Base-by-base conservation (phyloP, 2,797 vertebrate species). In the Psittacula echo region DNA sequence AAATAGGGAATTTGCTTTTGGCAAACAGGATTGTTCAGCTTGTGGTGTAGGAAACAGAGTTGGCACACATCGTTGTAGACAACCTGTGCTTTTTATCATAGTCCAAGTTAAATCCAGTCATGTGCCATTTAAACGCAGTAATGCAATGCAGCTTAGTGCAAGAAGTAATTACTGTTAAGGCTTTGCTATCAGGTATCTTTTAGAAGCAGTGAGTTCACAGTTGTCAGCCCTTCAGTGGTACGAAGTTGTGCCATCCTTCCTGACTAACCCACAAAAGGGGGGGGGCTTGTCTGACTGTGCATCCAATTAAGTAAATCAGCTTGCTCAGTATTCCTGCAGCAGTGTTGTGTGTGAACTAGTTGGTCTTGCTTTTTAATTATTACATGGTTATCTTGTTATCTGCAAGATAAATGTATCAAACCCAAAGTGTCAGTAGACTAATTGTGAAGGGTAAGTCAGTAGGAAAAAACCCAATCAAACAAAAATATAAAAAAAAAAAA, bases 1-100 rank as follows among this genome's bases (percentile, higher is more conserved):
- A 61, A 53, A 70, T 14, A 88, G 27, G 14, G 14, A 74, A 12
- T 44, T 94, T 85, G 45, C 71, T 90, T 94, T 94, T 88, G 76
- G 54, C 58, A 62, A 48, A 60, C 10, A 72, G 26, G 13, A 32
- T 53, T 70, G 45, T 42, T 93, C 74, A 79, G 21, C 54, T 72
- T 18, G 6, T 90, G 62, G 24, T 67, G 41, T 34, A 78, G 62
- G 70, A 86, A 78, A n/a, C 41, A 72, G n/a, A 93, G 83, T 65
- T 84, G 42, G 11, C 2, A 0, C 4, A 1, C 24, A 11, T 34
- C 41, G 11, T 13, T 37, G 15, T 44, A 45, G 41, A 24, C 6
- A 70, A 34, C 48, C 13, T 85, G 44, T 60, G 53, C 54, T 95
- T 92, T 92, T 89, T 73, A 60, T 91, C 72, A 41, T 29, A 50